Evolutionary conservation across 2,797 vertebrate genomes (phyloP).

Genomic region (Leucoraja ocellata): DNA sequence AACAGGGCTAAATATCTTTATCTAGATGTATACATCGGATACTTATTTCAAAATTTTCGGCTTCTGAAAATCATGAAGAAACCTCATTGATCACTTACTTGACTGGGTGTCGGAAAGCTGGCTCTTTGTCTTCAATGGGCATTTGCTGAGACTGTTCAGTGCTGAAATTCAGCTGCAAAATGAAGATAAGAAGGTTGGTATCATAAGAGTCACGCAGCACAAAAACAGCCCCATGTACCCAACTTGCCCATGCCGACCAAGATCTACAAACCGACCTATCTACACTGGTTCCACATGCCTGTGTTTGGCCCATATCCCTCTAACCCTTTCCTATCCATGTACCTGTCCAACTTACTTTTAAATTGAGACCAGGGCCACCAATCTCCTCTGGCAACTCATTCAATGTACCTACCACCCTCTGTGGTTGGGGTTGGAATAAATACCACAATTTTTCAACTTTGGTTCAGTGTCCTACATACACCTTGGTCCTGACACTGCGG

Average conservation of each 20-base stretch:
- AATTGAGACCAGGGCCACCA: too few relatives aligned
- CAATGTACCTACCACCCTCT: too few relatives aligned
- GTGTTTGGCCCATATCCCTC: too few relatives aligned
- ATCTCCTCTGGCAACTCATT: too few relatives aligned
- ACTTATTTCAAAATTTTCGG: not conserved
- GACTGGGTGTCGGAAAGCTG: slow-evolving; percentile 10
- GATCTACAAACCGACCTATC: too few relatives aligned
- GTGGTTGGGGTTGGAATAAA: not conserved
- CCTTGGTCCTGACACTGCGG: not conserved
- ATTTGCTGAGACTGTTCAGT: not conserved
- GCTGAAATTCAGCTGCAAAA: not conserved
- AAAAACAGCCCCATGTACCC: too few relatives aligned
- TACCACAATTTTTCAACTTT: not conserved
- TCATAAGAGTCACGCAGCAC: too few relatives aligned
- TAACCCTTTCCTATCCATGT: too few relatives aligned
- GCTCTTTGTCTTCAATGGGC: not conserved
- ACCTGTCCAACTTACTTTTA: too few relatives aligned
- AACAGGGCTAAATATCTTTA: not conserved
- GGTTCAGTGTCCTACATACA: not conserved
- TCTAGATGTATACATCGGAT: not conserved
- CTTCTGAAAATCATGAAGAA: slow-evolving; percentile 2
- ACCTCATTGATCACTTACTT: not conserved
- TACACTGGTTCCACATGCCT: too few relatives aligned
- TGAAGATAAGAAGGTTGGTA: not conserved
- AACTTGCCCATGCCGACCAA: too few relatives aligned